Percentiles rank a stretch among this genome's conserved stretches.
Conservation (phyloP, 2,888 invertebrate species). For the Fragum fragum region DNA sequence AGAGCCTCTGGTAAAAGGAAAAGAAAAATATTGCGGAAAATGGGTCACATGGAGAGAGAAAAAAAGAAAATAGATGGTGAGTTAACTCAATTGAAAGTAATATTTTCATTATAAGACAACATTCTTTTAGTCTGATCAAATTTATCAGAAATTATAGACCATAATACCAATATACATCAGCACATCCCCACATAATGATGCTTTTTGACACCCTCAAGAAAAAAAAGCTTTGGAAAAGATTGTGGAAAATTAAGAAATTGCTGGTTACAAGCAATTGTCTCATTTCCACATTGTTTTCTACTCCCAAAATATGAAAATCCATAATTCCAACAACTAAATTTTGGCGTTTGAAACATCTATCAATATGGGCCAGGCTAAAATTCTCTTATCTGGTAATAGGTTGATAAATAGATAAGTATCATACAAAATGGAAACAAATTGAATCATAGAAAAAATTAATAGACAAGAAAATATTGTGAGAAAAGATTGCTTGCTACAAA, state of each 20-base stretch:
- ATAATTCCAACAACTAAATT: background rate
- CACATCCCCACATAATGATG: no score
- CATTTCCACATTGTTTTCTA: constrained; percentile 6
- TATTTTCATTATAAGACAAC: background rate
- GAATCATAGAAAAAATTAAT: background rate
- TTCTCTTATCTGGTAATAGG: background rate
- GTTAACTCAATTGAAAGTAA: background rate
- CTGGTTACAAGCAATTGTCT: no score
- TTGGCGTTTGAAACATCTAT: background rate
- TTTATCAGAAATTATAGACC: background rate
- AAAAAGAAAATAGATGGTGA: constrained; percentile 54
- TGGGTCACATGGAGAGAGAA: constrained; percentile 47
- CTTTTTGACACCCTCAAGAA: no score
- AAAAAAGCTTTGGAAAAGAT: no score
- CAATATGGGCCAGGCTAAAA: background rate
- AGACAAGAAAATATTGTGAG: background rate
- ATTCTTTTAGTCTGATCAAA: background rate
- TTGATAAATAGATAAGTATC: background rate
- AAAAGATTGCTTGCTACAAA: background rate
- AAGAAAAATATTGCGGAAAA: constrained; percentile 49
- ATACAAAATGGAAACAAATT: background rate
- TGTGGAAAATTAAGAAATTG: no score
- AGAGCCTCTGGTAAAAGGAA: constrained; percentile 56
- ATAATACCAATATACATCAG: background rate
- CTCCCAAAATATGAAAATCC: background rate